These are phyloP conservation scores for Xiphydria camelus DNA, from an alignment of 2,888 invertebrate genomes.

Conservation along the genomic window DNA sequence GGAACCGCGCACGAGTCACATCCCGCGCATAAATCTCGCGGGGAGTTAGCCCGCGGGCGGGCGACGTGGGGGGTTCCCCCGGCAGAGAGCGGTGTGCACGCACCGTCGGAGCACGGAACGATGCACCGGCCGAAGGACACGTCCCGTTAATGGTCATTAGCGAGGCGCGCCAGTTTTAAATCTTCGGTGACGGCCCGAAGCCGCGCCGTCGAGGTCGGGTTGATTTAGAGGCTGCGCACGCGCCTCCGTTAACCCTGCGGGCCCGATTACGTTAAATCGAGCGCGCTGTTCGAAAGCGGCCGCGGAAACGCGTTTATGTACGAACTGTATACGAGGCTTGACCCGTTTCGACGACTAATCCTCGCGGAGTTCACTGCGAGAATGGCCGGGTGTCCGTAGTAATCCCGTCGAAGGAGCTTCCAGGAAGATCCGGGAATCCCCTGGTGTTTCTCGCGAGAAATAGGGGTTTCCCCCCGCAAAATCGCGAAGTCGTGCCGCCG, in stretches of 20 bases:
- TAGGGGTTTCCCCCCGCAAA: too few species aligned
- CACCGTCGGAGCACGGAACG: conserved; percentile 3
- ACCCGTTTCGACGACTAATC: too few species aligned
- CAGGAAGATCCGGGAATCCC: too few species aligned
- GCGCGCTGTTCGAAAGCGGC: too few species aligned
- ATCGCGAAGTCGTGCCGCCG: too few species aligned
- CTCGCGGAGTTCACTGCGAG: too few species aligned
- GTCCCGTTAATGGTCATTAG: conserved; percentile 52
- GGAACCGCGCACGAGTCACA: conserved; percentile 51
- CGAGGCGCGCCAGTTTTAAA: conserved; percentile 47
- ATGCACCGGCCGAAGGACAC: conserved; percentile 29
- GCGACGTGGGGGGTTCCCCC: conserved; percentile 22
- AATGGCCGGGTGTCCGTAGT: conserved; percentile 36
- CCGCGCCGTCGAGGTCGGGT: conserved; percentile 25
- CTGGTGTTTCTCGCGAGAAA: too few species aligned
- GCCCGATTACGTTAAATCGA: too few species aligned
- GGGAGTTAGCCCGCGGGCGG: conserved; percentile 30
- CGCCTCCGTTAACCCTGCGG: conserved; percentile 4
- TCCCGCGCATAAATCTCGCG: conserved; percentile 55
- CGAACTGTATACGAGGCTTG: too few species aligned
- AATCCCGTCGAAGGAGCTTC: too few species aligned
- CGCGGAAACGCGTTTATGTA: too few species aligned
- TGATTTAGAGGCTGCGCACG: conserved; percentile 10
- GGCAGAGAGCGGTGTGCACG: too few species aligned
- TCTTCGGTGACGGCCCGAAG: conserved; percentile 37